Base-by-base conservation (phyloP, 2,797 vertebrate species). In the Scolopax rusticola region DNA sequence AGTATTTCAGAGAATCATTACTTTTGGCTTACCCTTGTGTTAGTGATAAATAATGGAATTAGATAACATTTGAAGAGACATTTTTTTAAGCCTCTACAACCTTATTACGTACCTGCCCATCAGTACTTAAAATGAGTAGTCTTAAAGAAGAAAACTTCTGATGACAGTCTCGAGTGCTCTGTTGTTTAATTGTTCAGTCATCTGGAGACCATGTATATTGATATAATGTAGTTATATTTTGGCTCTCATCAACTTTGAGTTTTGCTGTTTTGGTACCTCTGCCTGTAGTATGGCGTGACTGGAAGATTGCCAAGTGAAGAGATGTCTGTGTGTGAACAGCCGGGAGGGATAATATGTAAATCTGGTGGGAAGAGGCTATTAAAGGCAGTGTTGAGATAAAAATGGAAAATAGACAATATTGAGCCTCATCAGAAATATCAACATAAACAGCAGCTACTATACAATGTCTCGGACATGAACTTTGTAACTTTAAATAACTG, bases 301-400 rank as follows among this genome's bases (percentile, higher is more conserved):
- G 90, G 88, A 95, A 93, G 81, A 50, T 77, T 92, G 93, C 90
- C 89, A 93, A 59, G 75, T 14, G 20, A 92, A 83, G 79, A 74
- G 33, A 93, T 91, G 12, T 59, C 76, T 94, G 47, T 50, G 54
- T 73, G 71, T 65, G 86, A 91, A 83, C 82, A 93, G 87, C 79
- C 41, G 0, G 73, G 81, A 95, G 90, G 76, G 69, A 86, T 74
- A 76, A 73, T 71, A 64, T 9, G 2, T 68, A 93, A 94, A 94
- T 88, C 79, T 93, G 54, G 77, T 80, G 61, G 63, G 75, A 91
- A 75, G 70, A 97, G 76, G 87, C 88, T 94, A 87, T 94, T 94
- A 94, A 95, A 93, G 61, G 61, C 91, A 93, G 50, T 70, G 64
- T 36, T 89, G 75, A 90, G 61, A 90, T 77, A 91, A 24, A 24